These are phyloP conservation scores for Gambusia affinis DNA, from an alignment of 2,113 vertebrate genomes.

Conservation along the genomic window DNA sequence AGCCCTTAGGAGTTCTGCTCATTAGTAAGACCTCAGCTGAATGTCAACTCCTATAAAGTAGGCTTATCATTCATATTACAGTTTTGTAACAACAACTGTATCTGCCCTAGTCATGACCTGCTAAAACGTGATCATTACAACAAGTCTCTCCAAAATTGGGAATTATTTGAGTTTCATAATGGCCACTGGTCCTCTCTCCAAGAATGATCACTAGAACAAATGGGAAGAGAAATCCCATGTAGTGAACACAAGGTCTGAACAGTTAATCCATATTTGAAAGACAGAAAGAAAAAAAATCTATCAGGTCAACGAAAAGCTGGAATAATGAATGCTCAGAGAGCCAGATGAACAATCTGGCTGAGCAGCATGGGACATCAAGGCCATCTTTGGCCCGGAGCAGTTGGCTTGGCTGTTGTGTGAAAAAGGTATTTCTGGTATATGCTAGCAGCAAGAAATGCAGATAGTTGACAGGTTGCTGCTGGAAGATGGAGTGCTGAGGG, in stretches of 20 bases:
- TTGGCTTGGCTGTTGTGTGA: conserved; percentile 45
- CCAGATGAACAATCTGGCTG: conserved; percentile 48
- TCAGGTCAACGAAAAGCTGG: conserved; percentile 58
- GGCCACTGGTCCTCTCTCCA: conserved; percentile 50
- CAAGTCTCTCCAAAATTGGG: conserved; percentile 65
- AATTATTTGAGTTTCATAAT: conserved; percentile 55
- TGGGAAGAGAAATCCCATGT: conserved; percentile 63
- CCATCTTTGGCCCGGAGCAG: conserved; percentile 41
- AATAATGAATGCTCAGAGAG: conserved; percentile 54
- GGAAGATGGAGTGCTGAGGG: conserved; percentile 41
- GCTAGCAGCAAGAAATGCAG: conserved; percentile 41
- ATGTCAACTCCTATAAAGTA: conserved; percentile 59
- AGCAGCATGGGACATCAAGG: conserved; percentile 44
- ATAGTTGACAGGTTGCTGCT: conserved; percentile 52
- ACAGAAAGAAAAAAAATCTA: conserved; percentile 49
- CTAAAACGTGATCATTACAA: conserved; percentile 55
- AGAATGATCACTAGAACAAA: conserved; percentile 45
- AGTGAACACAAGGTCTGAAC: conserved; percentile 33
- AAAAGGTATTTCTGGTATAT: conserved; percentile 29
- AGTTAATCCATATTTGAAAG: conserved; percentile 62
- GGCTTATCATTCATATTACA: conserved; percentile 55
- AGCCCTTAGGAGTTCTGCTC: conserved; percentile 26
- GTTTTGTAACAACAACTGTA: conserved; percentile 60
- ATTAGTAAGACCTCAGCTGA: conserved; percentile 37
- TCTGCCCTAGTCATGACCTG: conserved; percentile 55